Evolutionary conservation across 2,888 invertebrate genomes (phyloP), one percentile per base, ranked within the genome.

Genomic region (Callyntrura sp.): DNA sequence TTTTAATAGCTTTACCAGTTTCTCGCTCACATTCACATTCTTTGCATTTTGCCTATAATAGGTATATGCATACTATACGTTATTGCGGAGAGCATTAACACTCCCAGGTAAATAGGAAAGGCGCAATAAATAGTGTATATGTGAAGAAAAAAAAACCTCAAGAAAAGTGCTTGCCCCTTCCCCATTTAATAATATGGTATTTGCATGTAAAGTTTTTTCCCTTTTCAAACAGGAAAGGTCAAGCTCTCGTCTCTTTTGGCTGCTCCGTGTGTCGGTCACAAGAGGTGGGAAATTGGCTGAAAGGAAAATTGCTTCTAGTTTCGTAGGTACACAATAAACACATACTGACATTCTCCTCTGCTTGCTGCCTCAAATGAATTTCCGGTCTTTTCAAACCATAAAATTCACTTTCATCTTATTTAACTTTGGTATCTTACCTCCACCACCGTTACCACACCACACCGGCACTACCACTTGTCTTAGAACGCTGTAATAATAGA

Each of bases 281-380:
- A 65, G 83, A 81, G 81, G 81, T 81, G 35, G 28, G 60, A 23
- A 84, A 45, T n/a, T 17, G 14, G 25, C 17, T 51, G 28, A 62
- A 79, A 79, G 35, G 48, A 73, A 48, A 73, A 73, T 48, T 45
- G 48, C 45, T 45, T 60, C 8, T 17, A 45, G 17, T 70, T 17
- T 43, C 43, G 28, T 55, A 25, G 55, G 20, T 14, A 73, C 70
- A 45, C 23, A 23, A 43, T n/a, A 45, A 12, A 12, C 25, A 62
- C 62, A 25, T 62, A 57, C n/a, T 28, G 12, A 48, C 23, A 76
- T 20, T 78, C 8, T 48, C 35, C 35, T 43, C n/a, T 25, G 25
- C 65, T 65, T 55, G n/a, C 70, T 11, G 60, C n/a, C 51, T n/a
- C 57, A 73, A 73, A 73, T 73, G 84, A 84, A 85, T 85, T 85